phyloP scores from a whole-genome alignment of 2,888 invertebrate species.

The Deroplatys truncata region DNA sequence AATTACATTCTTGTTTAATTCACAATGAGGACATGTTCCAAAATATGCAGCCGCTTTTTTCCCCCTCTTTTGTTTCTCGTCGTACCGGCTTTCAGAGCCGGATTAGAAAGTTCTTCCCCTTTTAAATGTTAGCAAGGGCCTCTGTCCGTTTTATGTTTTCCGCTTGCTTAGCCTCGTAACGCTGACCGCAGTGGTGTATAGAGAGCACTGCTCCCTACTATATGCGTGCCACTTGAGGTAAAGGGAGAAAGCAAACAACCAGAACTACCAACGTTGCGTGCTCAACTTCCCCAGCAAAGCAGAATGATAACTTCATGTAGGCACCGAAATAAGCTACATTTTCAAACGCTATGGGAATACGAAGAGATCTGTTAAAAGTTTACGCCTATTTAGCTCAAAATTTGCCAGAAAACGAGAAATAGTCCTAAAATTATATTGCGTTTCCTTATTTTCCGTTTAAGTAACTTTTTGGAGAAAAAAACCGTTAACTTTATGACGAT shows the following conservation, averaged over 20 bases:
- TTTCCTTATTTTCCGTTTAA: no score
- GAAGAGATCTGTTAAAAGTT: background rate
- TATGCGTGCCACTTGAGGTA: background rate
- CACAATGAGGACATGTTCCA: background rate
- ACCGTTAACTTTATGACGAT: no score
- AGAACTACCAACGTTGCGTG: background rate
- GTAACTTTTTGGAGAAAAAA: no score
- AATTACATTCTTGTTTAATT: background rate
- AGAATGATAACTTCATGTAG: background rate
- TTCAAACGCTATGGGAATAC: background rate
- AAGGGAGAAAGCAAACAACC: background rate
- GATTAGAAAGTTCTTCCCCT: background rate
- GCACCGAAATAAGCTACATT: background rate
- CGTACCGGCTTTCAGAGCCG: background rate
- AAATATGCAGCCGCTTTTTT: background rate
- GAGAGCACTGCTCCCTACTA: background rate
- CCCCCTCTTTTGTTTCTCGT: background rate
- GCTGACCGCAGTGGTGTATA: background rate
- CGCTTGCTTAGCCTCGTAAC: background rate
- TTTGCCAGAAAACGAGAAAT: background rate
- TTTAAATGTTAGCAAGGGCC: background rate
- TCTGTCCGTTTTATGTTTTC: background rate
- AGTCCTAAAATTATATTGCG: no score
- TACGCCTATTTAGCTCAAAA: background rate
- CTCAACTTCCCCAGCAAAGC: background rate